phyloP scores from a whole-genome alignment of 1,140 invertebrate species.

The Drosophila funebris region DNA sequence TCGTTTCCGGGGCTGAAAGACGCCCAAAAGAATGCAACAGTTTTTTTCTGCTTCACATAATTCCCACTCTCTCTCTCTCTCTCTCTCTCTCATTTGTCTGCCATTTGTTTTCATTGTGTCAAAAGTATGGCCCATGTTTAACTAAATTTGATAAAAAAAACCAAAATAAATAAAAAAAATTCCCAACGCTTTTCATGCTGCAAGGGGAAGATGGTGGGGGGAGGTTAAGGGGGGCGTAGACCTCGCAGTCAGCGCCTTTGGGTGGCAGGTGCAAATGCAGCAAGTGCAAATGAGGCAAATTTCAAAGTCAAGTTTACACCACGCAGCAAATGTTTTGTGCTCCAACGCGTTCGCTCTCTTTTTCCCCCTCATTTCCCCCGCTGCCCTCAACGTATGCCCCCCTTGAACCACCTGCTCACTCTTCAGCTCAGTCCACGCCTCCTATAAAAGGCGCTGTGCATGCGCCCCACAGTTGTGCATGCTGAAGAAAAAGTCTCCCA shows the following conservation, averaged over 20 bases:
- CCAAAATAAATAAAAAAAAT: slow-evolving; percentile 10
- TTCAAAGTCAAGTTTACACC: slow-evolving; percentile 81
- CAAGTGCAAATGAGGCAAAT: slow-evolving; percentile 78
- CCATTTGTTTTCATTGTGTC: slow-evolving; percentile 34
- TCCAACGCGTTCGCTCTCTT: slow-evolving; percentile 36
- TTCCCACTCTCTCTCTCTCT: background rate
- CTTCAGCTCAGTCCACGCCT: slow-evolving; percentile 5
- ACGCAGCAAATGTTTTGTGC: slow-evolving; percentile 78
- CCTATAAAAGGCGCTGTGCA: slow-evolving; percentile 14
- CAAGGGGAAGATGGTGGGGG: background rate
- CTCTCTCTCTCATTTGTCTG: background rate
- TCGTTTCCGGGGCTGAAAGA: background rate
- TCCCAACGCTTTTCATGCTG: slow-evolving; percentile 7
- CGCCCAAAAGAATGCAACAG: slow-evolving; percentile 63
- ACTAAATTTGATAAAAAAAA: slow-evolving; percentile 11
- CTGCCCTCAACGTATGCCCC: background rate
- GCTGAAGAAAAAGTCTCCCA: slow-evolving; percentile 15
- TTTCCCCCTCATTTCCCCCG: background rate
- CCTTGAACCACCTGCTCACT: background rate
- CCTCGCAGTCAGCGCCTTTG: background rate
- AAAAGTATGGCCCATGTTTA: slow-evolving; percentile 27
- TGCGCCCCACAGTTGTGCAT: slow-evolving; percentile 19
- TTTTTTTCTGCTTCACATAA: slow-evolving; percentile 17
- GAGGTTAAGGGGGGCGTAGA: background rate
- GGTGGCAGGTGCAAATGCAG: slow-evolving; percentile 56